Base-by-base conservation (phyloP, 2,797 vertebrate species). In the Sebastes oblongus region DNA sequence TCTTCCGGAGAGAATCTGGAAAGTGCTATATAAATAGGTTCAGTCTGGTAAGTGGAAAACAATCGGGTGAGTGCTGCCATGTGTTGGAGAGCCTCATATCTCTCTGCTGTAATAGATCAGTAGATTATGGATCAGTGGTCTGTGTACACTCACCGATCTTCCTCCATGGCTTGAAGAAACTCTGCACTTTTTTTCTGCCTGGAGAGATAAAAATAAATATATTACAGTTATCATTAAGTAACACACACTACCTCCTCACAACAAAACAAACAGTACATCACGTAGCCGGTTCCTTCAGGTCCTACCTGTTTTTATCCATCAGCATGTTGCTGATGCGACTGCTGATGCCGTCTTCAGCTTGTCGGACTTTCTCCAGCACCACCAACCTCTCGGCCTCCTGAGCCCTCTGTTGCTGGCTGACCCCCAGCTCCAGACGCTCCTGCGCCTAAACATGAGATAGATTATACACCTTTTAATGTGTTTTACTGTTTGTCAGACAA, bases 101-200 rank as follows among this genome's bases (percentile, higher is more conserved):
- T 66, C 20, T 64, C 12, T 13, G 29, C 62, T 72, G 54, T 64
- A 30, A 80, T 8, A 24, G 30, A 72, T 73, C 10, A 42, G 71
- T 52, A 32, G 10, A 12, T 62, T 14, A 32, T 65, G 22, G 22
- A 69, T 67, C 22, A 59, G 32, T 13, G 6, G 10, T 58, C 22
- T 54, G 22, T 75, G 22, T 75, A 10, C 62, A 77, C 91, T 93
- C 94, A 99, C 98, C 98, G 96, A 69, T 99, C 98, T 32, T 98
- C 96, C 81, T 99, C 97, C 90, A 99, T 89, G 4, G 96, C 95
- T 88, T 98, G 97, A 56, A 99, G 93, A 84, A 99, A 96, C 87
- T 96, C 96, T 0, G 97, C 95, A 36, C 93, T 98, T 88, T 96
- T 97, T 60, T 95, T 97, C 83, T 98, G 97, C 80, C 98, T 99